A percentile compares a stretch with the other conserved stretches of the same genome.
Evolutionary conservation across 2,797 vertebrate species (phyloP).

Genomic region (Muscicapa striata): DNA sequence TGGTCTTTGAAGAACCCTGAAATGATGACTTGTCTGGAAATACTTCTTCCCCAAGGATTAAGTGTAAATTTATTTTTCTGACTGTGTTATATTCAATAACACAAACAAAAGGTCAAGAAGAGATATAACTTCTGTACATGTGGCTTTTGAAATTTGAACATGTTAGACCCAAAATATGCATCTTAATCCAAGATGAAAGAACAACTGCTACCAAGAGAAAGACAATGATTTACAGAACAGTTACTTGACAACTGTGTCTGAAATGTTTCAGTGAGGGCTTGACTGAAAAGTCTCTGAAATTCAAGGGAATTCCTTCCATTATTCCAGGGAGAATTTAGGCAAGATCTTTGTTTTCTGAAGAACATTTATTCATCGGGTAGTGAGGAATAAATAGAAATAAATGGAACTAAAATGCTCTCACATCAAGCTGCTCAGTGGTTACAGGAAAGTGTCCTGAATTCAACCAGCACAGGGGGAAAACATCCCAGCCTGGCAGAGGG

Average conservation of each 20-base stretch:
- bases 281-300: neutral
- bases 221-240: constrained; percentile 27
- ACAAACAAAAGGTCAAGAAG: constrained; percentile 7
- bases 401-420: neutral
- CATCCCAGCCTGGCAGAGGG: accelerated
- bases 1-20: constrained; percentile 44
- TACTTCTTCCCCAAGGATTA: constrained; percentile 22
- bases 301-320: neutral
- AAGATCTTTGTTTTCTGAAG: neutral
- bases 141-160: constrained; percentile 23
- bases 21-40: constrained; percentile 60
- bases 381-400: neutral
- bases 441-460: neutral
- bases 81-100: neutral
- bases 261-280: neutral
- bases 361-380: neutral
- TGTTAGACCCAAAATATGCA: constrained; percentile 17
- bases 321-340: neutral
- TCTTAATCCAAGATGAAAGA: constrained; percentile 57
- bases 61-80: constrained; percentile 27
- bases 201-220: neutral
- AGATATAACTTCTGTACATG: neutral
- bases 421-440: neutral
- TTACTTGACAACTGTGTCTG: neutral
- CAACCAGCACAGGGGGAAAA: neutral